Base-by-base conservation (phyloP, 2,888 invertebrate genomes). In the Brachyptera risi region DNA sequence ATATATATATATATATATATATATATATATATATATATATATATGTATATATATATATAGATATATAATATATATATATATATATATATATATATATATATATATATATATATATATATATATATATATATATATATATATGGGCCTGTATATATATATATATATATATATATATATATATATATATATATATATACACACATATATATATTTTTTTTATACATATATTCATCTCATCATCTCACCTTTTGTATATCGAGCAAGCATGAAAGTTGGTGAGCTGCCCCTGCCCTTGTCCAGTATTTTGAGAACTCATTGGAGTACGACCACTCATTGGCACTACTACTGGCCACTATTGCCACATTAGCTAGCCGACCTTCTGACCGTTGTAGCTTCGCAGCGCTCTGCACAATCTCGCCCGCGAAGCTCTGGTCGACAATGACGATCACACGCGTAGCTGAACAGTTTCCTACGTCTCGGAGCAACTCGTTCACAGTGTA, bases 391-490 rank as follows among this genome's bases (percentile, higher is more conserved):
- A 69, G 67, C 68, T 68, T 66, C 3, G 7, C 15, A 44, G 44
- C 44, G 21, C 17, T 19, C 2, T 21, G 44, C 44, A 44, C 44
- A 21, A 67, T 17, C 62, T 65, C 63, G 1, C 58, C 76, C 1
- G 77, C 72, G 66, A 75, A 78, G 66, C 76, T 77, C 67, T 79
- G 78, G 67, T 80, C 80, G 1, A 73, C 75, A 3, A 80, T 68
- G 11, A 80, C 63, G 38, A 77, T 71, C 13, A 79, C 75, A 35
- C 77, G 72, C 1, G 73, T 71, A 0, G 79, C 79, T 31, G 70
- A 66, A 66, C 80, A 80, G 26, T 73, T 69, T 1, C 72, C 67
- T 3, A 78, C 69, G 66, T 80, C 80, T 0, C 72, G 68, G 54
- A 78, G 68, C 58, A 80, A 69, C 65, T 80, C 79, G n/a, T 72